phyloP scores from a whole-genome alignment of 1,140 invertebrate species.

The Drosophila nikananu region DNA sequence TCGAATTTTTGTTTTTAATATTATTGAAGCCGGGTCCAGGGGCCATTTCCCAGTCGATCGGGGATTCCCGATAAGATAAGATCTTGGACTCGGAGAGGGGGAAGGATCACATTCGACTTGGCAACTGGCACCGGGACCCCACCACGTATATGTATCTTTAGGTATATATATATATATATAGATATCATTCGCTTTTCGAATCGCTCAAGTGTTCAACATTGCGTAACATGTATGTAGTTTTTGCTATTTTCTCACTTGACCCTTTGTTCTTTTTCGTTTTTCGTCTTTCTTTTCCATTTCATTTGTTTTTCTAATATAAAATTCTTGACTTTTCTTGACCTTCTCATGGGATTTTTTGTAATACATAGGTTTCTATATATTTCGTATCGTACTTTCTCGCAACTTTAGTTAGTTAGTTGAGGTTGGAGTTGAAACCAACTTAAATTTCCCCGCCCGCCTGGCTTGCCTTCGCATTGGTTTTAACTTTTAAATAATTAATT shows the following conservation, averaged over 20 bases:
- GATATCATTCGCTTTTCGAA: conserved; percentile 58
- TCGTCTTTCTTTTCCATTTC: not conserved
- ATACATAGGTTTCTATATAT: conserved; percentile 22
- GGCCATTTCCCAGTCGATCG: not conserved
- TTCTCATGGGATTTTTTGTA: conserved; percentile 1
- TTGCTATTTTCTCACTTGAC: conserved; percentile 56
- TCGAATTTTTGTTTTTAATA: conserved; percentile 32
- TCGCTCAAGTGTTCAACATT: conserved; percentile 74
- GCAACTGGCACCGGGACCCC: not conserved
- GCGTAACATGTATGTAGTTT: conserved; percentile 54
- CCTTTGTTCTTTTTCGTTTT: not conserved
- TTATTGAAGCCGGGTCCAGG: not conserved
- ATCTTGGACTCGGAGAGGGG: conserved; percentile 5
- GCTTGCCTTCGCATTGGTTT: not conserved
- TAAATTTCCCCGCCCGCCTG: not conserved
- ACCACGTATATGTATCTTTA: conserved; percentile 24
- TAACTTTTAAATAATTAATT: conserved; percentile 68
- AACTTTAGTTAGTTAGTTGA: conserved; percentile 50
- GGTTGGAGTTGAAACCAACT: conserved; percentile 48
- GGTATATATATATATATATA: conserved; percentile 26
- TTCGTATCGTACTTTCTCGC: conserved; percentile 35
- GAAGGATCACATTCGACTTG: not conserved
- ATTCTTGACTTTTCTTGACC: conserved; percentile 38
- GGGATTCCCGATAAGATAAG: conserved; percentile 20
- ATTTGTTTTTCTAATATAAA: conserved; percentile 60